Evolutionary conservation across 2,888 invertebrate species (phyloP), one percentile per base, ranked within the genome.

Genomic region (Drosophila tanythrix): DNA sequence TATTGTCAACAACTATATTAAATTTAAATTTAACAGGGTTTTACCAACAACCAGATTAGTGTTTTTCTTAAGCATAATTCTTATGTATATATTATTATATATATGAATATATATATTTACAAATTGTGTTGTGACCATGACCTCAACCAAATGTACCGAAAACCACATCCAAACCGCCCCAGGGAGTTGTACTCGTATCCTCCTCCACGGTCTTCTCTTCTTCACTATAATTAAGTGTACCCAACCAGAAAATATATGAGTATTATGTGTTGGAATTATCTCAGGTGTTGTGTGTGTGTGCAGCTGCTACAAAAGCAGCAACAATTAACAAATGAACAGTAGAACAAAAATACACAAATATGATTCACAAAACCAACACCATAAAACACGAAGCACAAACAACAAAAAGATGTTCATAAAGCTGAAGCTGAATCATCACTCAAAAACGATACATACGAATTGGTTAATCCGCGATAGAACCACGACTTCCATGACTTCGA

Each of bases 381-480:
- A 40, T 48, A 35, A 15, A 3, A 13, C 13, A 51, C 43, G 8
- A 46, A 60, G 13, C n/a, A 65, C 57, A 55, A 60, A 36, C 43
- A 53, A 53, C 46, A 36, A 59, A 11, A 36, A 3, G 1, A 29
- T 63, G 13, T n/a, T 10, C 18, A 51, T 52, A 31, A 48, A 57
- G 18, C 36, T 63, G 52, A 69, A 53, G 63, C 38, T n/a, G n/a
- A 29, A 29, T 38, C 27, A 35, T 43, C 3, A 35, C 56, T 62
- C 62, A 8, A 29, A 3, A 65, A 69, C 33, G 71, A 74, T 90
- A 97, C 97, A 95, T 96, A 98, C 97, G 97, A 97, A 92, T 96
- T 95, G 79, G 97, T 96, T 65, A 98, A 94, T 84, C 97, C 97
- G 82, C 97, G 97, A 93, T 97, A 97, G 82, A 98, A 94, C 97